Evolutionary conservation across 2,888 invertebrate genomes (phyloP).

Genomic region (Pyrocoelia pectoralis): DNA sequence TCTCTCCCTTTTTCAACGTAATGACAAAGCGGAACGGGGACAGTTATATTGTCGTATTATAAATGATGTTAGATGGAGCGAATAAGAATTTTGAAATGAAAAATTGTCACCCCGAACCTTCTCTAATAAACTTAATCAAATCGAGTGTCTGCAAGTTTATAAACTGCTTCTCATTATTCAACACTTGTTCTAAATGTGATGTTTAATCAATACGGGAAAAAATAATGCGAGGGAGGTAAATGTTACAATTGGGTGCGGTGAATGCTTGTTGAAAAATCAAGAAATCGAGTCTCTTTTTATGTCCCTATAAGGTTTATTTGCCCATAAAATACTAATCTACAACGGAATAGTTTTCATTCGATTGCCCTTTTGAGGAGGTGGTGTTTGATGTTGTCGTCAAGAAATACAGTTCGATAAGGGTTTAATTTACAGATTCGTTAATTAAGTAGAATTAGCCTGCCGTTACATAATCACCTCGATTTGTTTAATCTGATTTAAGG

Average conservation of each 20-base stretch:
- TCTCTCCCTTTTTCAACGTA: slow-evolving; percentile 23
- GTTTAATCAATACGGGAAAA: slow-evolving; percentile 18
- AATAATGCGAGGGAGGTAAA: slow-evolving; percentile 1
- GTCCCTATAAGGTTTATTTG: background rate
- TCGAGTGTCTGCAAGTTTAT: slow-evolving; percentile 38
- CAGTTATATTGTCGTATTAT: slow-evolving; percentile 35
- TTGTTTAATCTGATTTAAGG: slow-evolving; percentile 15
- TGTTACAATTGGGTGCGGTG: background rate
- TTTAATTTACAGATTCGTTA: slow-evolving; percentile 6
- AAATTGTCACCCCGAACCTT: slow-evolving; percentile 32
- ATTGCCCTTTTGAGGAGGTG: background rate
- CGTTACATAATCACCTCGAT: slow-evolving; percentile 7
- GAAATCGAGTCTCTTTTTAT: background rate
- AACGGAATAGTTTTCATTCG: background rate
- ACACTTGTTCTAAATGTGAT: slow-evolving; percentile 28
- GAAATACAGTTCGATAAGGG: too few species aligned
- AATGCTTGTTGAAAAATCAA: background rate
- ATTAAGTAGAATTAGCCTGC: background rate
- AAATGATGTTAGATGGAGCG: slow-evolving; percentile 35
- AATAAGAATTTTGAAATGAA: slow-evolving; percentile 34
- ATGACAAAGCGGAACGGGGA: slow-evolving; percentile 24
- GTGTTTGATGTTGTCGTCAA: background rate
- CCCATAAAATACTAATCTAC: background rate
- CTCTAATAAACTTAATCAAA: slow-evolving; percentile 38
- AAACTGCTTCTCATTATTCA: slow-evolving; percentile 35